Percentiles rank a stretch among this genome's conserved stretches.
Evolutionary conservation across 2,888 invertebrate genomes (phyloP).

Genomic region (Pristionchus japonicus): DNA sequence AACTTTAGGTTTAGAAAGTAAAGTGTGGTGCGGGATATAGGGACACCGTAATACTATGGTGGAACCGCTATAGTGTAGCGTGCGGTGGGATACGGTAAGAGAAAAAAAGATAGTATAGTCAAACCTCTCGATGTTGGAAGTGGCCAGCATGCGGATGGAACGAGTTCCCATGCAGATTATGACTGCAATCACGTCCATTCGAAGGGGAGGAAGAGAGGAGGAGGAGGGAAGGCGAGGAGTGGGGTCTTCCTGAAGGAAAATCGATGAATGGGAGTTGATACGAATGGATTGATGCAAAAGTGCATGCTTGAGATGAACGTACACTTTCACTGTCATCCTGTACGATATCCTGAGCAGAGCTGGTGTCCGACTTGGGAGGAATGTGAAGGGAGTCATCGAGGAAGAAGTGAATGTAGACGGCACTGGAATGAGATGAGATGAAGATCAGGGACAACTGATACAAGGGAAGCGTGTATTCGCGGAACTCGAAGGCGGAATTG

Average conservation of each 20-base stretch:
- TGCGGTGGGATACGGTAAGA: background rate
- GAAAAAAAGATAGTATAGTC: background rate
- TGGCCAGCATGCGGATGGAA: constrained; percentile 49
- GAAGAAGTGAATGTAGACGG: constrained; percentile 45
- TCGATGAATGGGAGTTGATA: background rate
- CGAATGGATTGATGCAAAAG: background rate
- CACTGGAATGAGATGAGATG: constrained; percentile 15
- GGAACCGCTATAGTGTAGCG: too few species aligned
- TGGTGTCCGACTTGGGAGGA: background rate
- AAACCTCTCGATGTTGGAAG: constrained; percentile 58
- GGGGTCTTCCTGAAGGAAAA: background rate
- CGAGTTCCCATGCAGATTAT: constrained; percentile 57
- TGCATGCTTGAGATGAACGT: background rate
- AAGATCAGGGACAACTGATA: too few species aligned
- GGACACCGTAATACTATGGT: too few species aligned
- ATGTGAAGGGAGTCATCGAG: constrained; percentile 50
- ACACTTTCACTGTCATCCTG: constrained; percentile 47
- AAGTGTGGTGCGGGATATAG: too few species aligned
- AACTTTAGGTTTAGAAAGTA: too few species aligned
- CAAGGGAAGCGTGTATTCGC: too few species aligned
- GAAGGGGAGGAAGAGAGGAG: constrained; percentile 40
- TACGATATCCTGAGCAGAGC: background rate
- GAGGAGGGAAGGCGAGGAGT: background rate
- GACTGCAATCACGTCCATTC: constrained; percentile 60
- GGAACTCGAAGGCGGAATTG: background rate